Conservation (phyloP, 1,140 invertebrate species). For the Drosophila fuyamai region DNA sequence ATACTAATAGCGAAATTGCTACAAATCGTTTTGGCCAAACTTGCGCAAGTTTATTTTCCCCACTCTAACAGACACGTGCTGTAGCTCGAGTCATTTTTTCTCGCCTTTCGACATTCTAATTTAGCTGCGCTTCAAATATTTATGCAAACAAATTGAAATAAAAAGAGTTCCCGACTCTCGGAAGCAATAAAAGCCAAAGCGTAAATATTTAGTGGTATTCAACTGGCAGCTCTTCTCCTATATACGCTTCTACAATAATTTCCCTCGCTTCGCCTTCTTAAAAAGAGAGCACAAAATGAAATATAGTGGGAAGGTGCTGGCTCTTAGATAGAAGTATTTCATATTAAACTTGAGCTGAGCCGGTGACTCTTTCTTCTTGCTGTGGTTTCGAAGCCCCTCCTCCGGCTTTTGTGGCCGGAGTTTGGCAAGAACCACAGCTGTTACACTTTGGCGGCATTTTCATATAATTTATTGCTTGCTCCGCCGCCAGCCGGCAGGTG, state of each 20-base stretch:
- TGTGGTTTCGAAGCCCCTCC: slow-evolving; percentile 32
- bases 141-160: slow-evolving; percentile 83
- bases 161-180: slow-evolving; percentile 66
- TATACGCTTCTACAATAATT: slow-evolving; percentile 15
- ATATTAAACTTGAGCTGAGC: slow-evolving; percentile 45
- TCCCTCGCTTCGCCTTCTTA: not conserved
- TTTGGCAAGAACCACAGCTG: slow-evolving; percentile 71
- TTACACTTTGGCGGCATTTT: slow-evolving; percentile 80
- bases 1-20: slow-evolving; percentile 81
- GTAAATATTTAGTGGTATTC: slow-evolving; percentile 73
- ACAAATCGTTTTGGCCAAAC: slow-evolving; percentile 83
- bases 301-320: slow-evolving; percentile 21
- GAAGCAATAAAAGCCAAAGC: slow-evolving; percentile 75
- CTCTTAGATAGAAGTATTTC: slow-evolving; percentile 37
- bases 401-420: slow-evolving; percentile 26
- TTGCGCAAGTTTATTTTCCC: slow-evolving; percentile 74
- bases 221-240: slow-evolving; percentile 22
- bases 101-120: slow-evolving; percentile 77
- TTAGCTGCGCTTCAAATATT: slow-evolving; percentile 77
- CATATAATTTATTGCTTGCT: slow-evolving; percentile 76
- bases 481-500: slow-evolving; percentile 41
- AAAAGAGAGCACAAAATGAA: slow-evolving; percentile 43
- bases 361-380: slow-evolving; percentile 48
- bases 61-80: slow-evolving; percentile 24
- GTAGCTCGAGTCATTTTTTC: slow-evolving; percentile 50